Conservation (phyloP, 2,113 vertebrate genomes). For the Phycodurus eques region DNA sequence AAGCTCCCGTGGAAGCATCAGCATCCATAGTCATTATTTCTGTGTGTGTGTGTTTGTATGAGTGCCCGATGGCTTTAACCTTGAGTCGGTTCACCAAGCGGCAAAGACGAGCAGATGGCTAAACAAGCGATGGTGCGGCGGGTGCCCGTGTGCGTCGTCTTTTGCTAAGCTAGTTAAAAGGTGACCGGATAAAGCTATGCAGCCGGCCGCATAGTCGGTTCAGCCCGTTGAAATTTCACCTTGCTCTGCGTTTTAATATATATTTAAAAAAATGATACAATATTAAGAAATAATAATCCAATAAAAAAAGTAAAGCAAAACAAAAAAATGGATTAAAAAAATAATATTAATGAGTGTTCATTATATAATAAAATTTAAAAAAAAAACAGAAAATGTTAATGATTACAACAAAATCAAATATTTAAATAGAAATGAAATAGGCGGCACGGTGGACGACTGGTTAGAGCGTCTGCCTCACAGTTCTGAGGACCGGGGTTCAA, state of each 20-base stretch:
- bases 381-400: no score
- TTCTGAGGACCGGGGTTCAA: no score
- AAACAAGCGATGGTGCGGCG: constrained; percentile 56
- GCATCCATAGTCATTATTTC: constrained; percentile 10
- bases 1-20: constrained; percentile 19
- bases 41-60: constrained; percentile 14
- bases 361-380: no score
- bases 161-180: constrained; percentile 12
- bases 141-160: constrained; percentile 24
- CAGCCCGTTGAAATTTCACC: background rate
- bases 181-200: background rate
- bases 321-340: no score
- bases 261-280: background rate
- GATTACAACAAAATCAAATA: no score
- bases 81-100: constrained; percentile 49
- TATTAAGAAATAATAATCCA: no score
- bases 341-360: no score
- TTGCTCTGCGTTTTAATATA: background rate
- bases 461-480: no score
- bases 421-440: no score
- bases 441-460: no score
- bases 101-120: constrained; percentile 55
- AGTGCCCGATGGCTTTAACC: constrained; percentile 38
- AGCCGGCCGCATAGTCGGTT: background rate
- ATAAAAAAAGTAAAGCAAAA: no score